A percentile compares a stretch with the other conserved stretches of the same genome.
Conservation (phyloP, 2,113 vertebrate genomes). For the Balaeniceps rex region DNA sequence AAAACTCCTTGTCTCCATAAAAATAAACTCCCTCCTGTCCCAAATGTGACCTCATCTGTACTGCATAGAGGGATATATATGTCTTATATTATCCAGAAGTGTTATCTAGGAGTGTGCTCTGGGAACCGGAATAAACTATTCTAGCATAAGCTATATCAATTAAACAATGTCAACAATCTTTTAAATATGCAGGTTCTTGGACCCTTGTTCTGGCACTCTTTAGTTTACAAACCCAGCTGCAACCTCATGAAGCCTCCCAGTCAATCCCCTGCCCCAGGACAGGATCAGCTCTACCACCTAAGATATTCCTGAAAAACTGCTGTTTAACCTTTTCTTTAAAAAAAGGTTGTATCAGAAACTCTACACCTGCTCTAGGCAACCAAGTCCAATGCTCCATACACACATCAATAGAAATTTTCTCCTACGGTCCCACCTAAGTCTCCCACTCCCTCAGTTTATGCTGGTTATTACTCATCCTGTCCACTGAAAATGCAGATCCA, state of each 20-base stretch:
- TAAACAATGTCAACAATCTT: neutral
- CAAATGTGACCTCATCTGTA: neutral
- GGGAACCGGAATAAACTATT: neutral
- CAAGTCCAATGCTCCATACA: neutral
- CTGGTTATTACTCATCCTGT: neutral
- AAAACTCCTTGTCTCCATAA: neutral
- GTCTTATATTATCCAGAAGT: neutral
- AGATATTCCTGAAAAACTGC: neutral
- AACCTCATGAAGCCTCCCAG: neutral
- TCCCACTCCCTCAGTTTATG: neutral
- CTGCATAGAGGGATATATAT: neutral
- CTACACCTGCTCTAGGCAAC: neutral
- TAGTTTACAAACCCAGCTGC: neutral
- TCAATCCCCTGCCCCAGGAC: neutral
- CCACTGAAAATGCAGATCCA: neutral
- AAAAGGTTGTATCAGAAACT: neutral
- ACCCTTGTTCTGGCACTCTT: neutral
- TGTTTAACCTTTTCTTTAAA: neutral
- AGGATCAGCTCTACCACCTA: neutral
- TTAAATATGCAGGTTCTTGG: neutral
- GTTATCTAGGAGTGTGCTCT: neutral
- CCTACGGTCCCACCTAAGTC: neutral
- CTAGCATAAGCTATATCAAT: neutral
- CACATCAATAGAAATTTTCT: neutral
- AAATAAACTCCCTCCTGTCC: neutral